Percentiles rank a stretch among this genome's conserved stretches.
Evolutionary conservation across 2,113 vertebrate genomes (phyloP).

Genomic region (Ellobius talpinus): DNA sequence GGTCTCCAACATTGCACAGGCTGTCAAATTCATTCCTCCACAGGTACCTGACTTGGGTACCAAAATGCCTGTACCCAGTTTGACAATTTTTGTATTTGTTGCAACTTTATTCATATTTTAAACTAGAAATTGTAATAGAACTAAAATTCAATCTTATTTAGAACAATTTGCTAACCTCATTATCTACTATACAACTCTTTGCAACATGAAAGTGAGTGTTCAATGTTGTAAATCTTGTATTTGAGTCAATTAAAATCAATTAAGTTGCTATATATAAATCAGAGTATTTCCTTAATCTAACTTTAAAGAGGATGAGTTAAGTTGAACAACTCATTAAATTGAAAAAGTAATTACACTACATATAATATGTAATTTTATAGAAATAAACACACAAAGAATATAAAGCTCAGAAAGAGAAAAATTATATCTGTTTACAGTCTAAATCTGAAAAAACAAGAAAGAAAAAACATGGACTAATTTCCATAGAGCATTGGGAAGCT

Average conservation of each 20-base stretch:
- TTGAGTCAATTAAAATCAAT: conserved; percentile 25
- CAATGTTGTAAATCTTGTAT: conserved; percentile 42
- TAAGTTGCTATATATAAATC: conserved; percentile 8
- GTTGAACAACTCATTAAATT: not conserved
- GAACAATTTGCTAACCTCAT: not conserved
- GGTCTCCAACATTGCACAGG: conserved; percentile 83
- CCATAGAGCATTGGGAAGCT: not conserved
- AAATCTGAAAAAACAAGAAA: not conserved
- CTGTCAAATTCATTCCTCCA: conserved; percentile 60
- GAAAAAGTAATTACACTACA: not conserved
- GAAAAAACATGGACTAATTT: not conserved
- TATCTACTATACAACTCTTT: conserved; percentile 31
- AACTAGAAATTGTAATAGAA: conserved; percentile 49
- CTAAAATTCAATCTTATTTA: conserved; percentile 50
- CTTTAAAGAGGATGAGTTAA: not conserved
- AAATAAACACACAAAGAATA: not conserved
- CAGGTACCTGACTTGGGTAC: not conserved
- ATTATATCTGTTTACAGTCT: not conserved
- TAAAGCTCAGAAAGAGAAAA: not conserved
- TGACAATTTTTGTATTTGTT: conserved; percentile 39
- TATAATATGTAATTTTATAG: conserved; percentile 40
- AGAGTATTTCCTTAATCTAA: not conserved
- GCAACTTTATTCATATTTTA: conserved; percentile 65
- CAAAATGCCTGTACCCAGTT: not conserved
- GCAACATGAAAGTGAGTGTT: not conserved